Evolutionary conservation across 2,888 invertebrate species (phyloP), one percentile per base, ranked within the genome.

Genomic region (Morpho helenor): DNA sequence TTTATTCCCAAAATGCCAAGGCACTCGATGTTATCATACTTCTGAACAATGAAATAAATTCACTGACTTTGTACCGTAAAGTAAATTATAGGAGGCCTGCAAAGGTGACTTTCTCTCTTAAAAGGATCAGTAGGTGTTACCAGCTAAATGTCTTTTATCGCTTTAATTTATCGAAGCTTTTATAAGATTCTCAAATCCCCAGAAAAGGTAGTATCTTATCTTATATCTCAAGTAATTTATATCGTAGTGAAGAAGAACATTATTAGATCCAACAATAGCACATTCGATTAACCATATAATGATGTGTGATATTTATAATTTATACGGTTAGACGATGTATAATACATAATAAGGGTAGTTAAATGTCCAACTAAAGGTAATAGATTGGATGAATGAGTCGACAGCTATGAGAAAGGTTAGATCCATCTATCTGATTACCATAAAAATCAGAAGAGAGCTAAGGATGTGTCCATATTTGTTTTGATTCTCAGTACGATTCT

Each of bases 311-410:
- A 16, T 16, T 51, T 43, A 43, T 51, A 43, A 51, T 51, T 22
- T 51, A 5, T 51, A 23, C 43, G 31, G 9, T 31, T 42, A 44
- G 43, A 44, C n/a, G 23, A 43, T 51, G 9, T 31, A 31, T 31
- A 31, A 31, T 31, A 31, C 2, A 41, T 42, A 51, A 51, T 31
- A 16, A 51, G 44, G 23, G 51, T 43, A 51, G 23, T 31, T 31
- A 31, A 31, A 31, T 31, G 31, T 31, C n/a, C 39, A 31, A 45
- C 31, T 23, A 22, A n/a, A 43, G 22, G 23, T 45, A 23, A 52
- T 39, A 45, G 45, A 52, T 45, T 46, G 52, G 45, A 52, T 52
- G 52, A 45, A 52, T 39, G 45, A 52, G 45, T 39, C 52, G 31
- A 42, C 43, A 9, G 44, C 31, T 10, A n/a, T 43, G 45, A 43